These are phyloP conservation scores for Mesembrinibis cayennensis DNA, from an alignment of 2,113 vertebrate species.

Conservation along the genomic window DNA sequence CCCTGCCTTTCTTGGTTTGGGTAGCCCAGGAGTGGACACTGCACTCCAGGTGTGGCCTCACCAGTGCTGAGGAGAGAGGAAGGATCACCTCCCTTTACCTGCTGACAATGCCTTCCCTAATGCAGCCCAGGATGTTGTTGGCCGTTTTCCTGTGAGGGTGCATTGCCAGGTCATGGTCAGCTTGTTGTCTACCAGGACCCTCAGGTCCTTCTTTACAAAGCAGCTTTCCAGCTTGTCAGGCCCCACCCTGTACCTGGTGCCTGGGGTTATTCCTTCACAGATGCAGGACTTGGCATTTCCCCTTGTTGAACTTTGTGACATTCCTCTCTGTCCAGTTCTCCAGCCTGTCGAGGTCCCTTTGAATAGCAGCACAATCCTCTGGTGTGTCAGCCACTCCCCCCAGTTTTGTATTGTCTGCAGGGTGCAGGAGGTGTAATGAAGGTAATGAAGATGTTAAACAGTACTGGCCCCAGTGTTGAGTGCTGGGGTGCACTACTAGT, in stretches of 20 bases:
- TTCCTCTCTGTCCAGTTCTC: neutral
- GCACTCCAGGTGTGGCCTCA: neutral
- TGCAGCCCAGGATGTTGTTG: neutral
- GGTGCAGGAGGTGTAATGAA: neutral
- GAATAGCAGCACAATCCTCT: neutral
- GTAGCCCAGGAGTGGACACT: neutral
- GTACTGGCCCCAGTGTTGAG: neutral
- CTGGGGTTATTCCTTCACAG: neutral
- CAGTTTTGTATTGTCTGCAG: neutral
- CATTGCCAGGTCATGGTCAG: neutral
- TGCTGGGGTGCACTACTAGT: neutral
- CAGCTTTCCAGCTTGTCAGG: neutral
- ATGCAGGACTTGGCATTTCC: neutral
- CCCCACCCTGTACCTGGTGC: neutral
- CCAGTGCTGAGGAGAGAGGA: neutral
- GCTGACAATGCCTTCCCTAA: neutral
- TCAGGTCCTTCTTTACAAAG: neutral
- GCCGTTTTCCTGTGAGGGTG: neutral
- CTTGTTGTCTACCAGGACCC: neutral
- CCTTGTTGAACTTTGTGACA: neutral
- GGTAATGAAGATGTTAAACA: neutral
- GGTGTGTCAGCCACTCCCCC: neutral
- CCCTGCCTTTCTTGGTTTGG: neutral
- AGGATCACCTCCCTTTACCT: neutral
- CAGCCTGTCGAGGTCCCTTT: neutral